Conservation (phyloP, 30 jellyfish, hydroid and myxozoan species). For the Pelagia noctiluca region DNA sequence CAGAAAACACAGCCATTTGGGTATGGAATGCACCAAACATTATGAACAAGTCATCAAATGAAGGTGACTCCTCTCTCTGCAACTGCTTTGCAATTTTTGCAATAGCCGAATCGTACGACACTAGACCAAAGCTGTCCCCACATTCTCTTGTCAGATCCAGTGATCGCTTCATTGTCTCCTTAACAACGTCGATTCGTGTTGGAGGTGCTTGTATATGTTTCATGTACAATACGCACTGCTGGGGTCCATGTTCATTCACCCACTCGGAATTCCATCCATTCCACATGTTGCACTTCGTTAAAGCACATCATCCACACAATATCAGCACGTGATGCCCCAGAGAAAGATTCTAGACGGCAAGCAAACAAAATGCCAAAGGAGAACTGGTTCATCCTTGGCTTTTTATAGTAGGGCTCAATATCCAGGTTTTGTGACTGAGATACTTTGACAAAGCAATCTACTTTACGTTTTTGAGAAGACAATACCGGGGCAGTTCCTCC, state of each 20-base stretch:
- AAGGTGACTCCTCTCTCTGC: slow-evolving; percentile 42
- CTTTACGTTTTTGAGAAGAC: too few species aligned
- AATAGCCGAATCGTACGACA: slow-evolving; percentile 41
- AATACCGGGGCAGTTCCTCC: too few species aligned
- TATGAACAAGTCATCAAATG: slow-evolving; percentile 44
- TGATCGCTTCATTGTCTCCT: slow-evolving; percentile 15
- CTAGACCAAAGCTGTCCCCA: background rate
- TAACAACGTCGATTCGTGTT: slow-evolving; percentile 27
- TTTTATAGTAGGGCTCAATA: too few species aligned
- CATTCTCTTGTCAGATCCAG: slow-evolving; percentile 13
- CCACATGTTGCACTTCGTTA: slow-evolving; percentile 26
- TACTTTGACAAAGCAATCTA: too few species aligned
- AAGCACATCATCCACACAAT: slow-evolving; percentile 10
- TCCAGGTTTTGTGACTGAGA: too few species aligned
- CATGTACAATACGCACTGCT: slow-evolving; percentile 16
- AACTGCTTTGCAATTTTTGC: slow-evolving; percentile 41
- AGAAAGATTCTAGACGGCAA: background rate
- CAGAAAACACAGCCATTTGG: slow-evolving; percentile 26
- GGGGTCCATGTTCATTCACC: slow-evolving; percentile 18
- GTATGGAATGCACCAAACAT: slow-evolving; percentile 49
- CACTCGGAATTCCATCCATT: slow-evolving; percentile 24
- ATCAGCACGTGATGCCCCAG: slow-evolving; percentile 10
- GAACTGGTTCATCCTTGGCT: too few species aligned
- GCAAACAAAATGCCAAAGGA: too few species aligned
- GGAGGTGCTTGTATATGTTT: slow-evolving; percentile 32